Percentiles rank a stretch among this genome's conserved stretches.
Evolutionary conservation across 2,888 invertebrate genomes (phyloP).

Genomic region (Lycophotia porphyrea): DNA sequence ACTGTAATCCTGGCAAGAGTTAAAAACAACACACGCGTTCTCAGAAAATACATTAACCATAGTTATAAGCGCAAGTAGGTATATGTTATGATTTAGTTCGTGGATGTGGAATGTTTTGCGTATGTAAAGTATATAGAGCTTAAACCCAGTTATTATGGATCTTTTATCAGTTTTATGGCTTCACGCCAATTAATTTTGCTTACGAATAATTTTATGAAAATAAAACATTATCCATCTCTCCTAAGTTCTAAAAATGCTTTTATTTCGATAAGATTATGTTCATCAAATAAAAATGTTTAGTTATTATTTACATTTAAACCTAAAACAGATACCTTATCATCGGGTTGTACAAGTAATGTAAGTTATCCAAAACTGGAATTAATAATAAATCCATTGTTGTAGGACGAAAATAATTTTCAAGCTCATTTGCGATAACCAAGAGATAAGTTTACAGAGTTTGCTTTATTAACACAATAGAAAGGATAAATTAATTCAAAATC

Average conservation of each 20-base stretch:
- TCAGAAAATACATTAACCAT: slow-evolving; percentile 66
- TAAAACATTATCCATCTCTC: background rate
- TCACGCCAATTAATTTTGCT: slow-evolving; percentile 33
- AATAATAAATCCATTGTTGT: slow-evolving; percentile 42
- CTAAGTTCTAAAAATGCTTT: background rate
- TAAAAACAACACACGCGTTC: slow-evolving; percentile 65
- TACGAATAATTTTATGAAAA: slow-evolving; percentile 1
- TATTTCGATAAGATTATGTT: background rate
- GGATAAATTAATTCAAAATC: slow-evolving; percentile 57
- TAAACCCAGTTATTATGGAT: slow-evolving; percentile 28
- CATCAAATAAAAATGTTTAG: background rate
- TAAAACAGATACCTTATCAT: background rate
- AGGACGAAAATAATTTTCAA: slow-evolving; percentile 33
- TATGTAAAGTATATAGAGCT: slow-evolving; percentile 1
- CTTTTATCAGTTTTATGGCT: slow-evolving; percentile 36
- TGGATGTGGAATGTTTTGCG: slow-evolving; percentile 28
- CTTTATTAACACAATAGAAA: slow-evolving; percentile 48
- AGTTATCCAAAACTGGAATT: slow-evolving; percentile 19
- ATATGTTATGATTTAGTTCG: slow-evolving; percentile 54
- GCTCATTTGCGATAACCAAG: slow-evolving; percentile 44
- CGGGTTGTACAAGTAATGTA: slow-evolving; percentile 5
- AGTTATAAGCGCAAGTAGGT: slow-evolving; percentile 58
- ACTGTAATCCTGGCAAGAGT: slow-evolving; percentile 67
- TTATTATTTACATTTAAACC: background rate
- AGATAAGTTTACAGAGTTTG: slow-evolving; percentile 48